Conservation (phyloP, 2,797 vertebrate species). For the Pangasius macronema region DNA sequence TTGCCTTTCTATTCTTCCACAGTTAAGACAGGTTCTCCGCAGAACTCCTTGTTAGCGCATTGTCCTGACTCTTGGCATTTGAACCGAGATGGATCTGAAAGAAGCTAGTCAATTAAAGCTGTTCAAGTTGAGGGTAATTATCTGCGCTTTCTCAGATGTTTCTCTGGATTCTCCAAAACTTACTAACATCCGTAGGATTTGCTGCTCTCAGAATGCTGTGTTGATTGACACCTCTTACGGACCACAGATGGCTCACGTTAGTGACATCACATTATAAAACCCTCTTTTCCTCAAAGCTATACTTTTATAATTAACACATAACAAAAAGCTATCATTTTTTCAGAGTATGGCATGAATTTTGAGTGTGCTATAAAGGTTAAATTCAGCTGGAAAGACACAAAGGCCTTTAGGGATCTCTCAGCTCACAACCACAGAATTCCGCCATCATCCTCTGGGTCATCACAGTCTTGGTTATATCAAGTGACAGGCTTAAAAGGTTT, state of each 20-base stretch:
- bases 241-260: slow-evolving; percentile 18
- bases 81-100: not conserved
- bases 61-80: not conserved
- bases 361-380: slow-evolving; percentile 35
- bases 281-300: slow-evolving; percentile 32
- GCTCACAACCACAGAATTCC: slow-evolving; percentile 67
- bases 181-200: not conserved
- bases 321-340: not conserved
- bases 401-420: slow-evolving; percentile 49
- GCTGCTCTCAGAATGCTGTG: slow-evolving; percentile 22
- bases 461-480: slow-evolving; percentile 63
- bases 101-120: not conserved
- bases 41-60: not conserved
- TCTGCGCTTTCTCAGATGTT: not conserved
- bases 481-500: slow-evolving; percentile 72
- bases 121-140: too few relatives aligned
- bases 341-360: not conserved
- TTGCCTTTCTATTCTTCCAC: not conserved
- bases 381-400: slow-evolving; percentile 38
- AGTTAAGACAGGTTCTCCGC: not conserved
- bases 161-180: not conserved
- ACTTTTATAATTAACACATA: slow-evolving; percentile 1
- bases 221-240: slow-evolving; percentile 49
- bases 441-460: slow-evolving; percentile 51
- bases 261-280: slow-evolving; percentile 35